These are phyloP conservation scores for Perizoma flavofasciatum DNA, from an alignment of 2,888 invertebrate genomes.

Conservation along the genomic window DNA sequence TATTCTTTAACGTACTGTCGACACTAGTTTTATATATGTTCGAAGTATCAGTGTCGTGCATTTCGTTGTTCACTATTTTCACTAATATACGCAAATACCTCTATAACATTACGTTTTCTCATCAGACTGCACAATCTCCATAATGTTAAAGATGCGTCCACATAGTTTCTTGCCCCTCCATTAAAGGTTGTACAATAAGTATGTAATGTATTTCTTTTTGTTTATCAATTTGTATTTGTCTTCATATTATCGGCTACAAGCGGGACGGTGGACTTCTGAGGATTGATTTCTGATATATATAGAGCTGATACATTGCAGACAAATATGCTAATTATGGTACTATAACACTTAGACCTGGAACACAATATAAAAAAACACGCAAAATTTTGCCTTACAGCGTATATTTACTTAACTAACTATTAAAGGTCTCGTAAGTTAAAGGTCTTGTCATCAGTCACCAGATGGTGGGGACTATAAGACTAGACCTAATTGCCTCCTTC, in stretches of 20 bases:
- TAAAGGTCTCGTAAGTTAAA: no score
- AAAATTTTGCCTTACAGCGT: no score
- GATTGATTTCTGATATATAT: constrained; percentile 53
- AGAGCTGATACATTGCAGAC: constrained; percentile 48
- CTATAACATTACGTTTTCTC: background rate
- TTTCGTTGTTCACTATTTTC: background rate
- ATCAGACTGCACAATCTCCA: constrained; percentile 14
- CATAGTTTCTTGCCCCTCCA: constrained; percentile 33
- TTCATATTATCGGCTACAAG: constrained; percentile 75
- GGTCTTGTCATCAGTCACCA: no score
- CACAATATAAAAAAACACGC: no score
- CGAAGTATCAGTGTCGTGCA: background rate
- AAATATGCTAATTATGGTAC: no score
- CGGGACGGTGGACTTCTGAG: constrained; percentile 78
- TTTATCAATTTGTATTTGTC: constrained; percentile 84
- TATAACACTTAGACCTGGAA: no score
- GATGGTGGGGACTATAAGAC: no score
- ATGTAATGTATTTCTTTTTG: constrained; percentile 77
- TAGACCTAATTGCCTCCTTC: no score
- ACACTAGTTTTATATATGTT: no score
- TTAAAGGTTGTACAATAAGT: constrained; percentile 50
- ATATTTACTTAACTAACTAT: no score
- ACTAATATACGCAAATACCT: no score
- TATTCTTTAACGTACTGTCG: no score
- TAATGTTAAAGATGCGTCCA: constrained; percentile 14